Base-by-base conservation (phyloP, 2,113 vertebrate genomes). In the Halichoeres trimaculatus region DNA sequence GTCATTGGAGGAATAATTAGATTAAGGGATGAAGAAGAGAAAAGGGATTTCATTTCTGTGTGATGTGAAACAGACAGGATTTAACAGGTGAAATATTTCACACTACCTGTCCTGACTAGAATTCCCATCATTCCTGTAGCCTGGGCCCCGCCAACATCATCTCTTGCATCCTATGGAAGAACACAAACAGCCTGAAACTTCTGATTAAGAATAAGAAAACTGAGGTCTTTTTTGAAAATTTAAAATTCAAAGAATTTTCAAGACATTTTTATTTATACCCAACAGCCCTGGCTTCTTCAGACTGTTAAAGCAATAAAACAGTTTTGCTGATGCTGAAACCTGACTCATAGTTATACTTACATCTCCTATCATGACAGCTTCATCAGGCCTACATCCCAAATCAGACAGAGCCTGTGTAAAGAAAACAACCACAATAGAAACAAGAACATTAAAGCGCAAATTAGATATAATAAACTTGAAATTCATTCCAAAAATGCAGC, bases 341-440 rank as follows among this genome's bases (percentile, higher is more conserved):
- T 5, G 58, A 13, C 1, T 45, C 8, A 26, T 1, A 34, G 30
- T 30, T 3, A 56, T 41, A 95, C 97, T 70, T 88, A 99, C 98
- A 7, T 99, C 98, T 69, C 98, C 98, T 1, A 99, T 99, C 98
- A 99, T 99, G 76, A 99, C 2, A 0, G 96, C 94, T 86, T 99
- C 96, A 81, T 92, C 91, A 0, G 98, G 96, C 94, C 89, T 96
- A 91, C 90, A 92, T n/a, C 85, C 85, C 34, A 92, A 65, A 66
- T 90, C 89, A 20, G 82, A 81, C 48, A 92, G 76, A 52, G 90
- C 91, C 91, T 92, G 2, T 41, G 16, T 16, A 19, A 60, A 55
- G 34, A 36, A 56, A 53, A 51, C 13, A 34, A 64, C 0, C 12
- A 72, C 9, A 19, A 8, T 23, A 23, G 16, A 61, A 36, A 56